Percentiles rank a stretch among this genome's conserved stretches.
Conservation (phyloP, 2,797 vertebrate species). For the Falco biarmicus region DNA sequence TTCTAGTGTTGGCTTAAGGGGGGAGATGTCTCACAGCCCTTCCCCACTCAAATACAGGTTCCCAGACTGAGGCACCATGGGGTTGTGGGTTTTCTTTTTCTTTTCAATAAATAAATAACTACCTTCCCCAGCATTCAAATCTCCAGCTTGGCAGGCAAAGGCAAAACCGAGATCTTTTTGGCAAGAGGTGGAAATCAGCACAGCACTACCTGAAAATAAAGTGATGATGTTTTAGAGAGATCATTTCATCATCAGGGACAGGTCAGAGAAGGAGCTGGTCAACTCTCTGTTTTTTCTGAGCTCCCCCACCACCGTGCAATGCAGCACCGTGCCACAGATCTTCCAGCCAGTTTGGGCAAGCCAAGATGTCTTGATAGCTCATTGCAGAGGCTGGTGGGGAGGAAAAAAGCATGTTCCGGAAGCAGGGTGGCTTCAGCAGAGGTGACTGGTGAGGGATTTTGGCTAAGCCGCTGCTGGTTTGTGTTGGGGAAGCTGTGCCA, state of each 20-base stretch:
- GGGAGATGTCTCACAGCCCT: not conserved
- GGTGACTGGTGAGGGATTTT: not conserved
- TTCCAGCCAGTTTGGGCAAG: not conserved
- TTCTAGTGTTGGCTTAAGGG: not conserved
- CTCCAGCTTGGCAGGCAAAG: not conserved
- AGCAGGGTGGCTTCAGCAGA: not conserved
- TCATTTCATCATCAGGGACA: not conserved
- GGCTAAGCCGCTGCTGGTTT: not conserved
- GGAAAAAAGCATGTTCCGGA: not conserved
- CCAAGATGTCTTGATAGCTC: not conserved
- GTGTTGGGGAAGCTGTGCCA: not conserved
- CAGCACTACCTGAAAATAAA: not conserved
- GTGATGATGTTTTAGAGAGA: not conserved
- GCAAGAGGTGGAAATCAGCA: not conserved
- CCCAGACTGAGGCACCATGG: not conserved
- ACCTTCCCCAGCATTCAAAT: not conserved
- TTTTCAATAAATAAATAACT: not conserved
- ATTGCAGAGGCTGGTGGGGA: not conserved
- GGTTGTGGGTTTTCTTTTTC: not conserved
- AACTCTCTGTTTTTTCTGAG: not conserved
- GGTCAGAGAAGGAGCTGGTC: not conserved
- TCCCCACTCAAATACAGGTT: not conserved
- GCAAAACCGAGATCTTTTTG: not conserved
- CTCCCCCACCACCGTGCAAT: rapidly evolving
- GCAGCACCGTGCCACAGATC: not conserved